Conservation (phyloP, 2,888 invertebrate genomes). For the Kryphioiulus occultus region DNA sequence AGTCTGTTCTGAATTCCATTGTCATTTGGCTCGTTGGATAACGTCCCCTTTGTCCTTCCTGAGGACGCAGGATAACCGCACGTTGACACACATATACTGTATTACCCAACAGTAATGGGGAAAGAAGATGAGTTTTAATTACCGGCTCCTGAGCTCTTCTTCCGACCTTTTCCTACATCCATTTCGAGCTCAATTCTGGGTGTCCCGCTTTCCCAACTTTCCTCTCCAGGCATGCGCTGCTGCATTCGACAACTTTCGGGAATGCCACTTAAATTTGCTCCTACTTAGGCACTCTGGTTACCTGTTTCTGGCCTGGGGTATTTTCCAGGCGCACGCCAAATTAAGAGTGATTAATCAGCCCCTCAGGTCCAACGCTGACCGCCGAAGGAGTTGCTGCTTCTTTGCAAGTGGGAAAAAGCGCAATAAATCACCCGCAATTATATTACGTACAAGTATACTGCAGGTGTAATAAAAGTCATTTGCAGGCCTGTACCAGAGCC, state of each 20-base stretch:
- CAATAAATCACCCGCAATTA: constrained; percentile 18
- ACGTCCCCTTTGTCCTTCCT: too few relatives aligned
- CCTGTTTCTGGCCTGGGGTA: neutral
- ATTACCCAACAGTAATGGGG: neutral
- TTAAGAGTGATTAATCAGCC: constrained; percentile 31
- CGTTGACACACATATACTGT: too few relatives aligned
- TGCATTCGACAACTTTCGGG: neutral
- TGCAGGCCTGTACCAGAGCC: neutral
- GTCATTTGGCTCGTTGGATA: neutral
- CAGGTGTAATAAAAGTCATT: constrained; percentile 40
- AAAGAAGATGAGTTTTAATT: neutral
- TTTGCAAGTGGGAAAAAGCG: neutral
- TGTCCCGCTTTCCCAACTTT: neutral
- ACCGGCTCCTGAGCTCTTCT: neutral
- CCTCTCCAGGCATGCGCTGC: neutral
- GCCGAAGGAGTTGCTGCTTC: neutral
- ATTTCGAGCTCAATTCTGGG: neutral
- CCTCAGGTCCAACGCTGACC: neutral
- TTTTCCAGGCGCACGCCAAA: neutral
- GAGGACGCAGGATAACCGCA: too few relatives aligned
- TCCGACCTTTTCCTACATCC: neutral
- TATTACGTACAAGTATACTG: neutral
- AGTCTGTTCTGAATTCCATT: neutral
- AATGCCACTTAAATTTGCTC: neutral
- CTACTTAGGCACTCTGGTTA: neutral